Base-by-base conservation (phyloP, 2,888 invertebrate species). In the Eupithecia dodoneata region DNA sequence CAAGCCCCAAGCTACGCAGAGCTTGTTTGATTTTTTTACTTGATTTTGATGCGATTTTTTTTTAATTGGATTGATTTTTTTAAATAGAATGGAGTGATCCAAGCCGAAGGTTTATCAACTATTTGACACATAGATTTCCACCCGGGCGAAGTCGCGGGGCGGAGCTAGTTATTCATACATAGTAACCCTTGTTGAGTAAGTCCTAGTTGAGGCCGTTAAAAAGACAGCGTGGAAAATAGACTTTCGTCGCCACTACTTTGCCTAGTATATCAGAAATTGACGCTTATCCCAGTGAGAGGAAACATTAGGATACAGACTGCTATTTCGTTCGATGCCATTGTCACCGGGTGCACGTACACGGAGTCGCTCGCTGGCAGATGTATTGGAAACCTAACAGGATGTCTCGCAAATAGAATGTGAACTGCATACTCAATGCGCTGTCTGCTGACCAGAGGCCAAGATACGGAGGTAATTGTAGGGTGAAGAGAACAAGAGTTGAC, bases 311-410 rank as follows among this genome's bases (percentile, higher is more conserved):
- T 30, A 63, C 10, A 30, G 63, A 63, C 63, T 63, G 30, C 18
- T 63, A 63, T 63, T 69, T 44, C 15, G 44, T 15, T 66, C 42
- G 0, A n/a, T 44, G 67, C 71, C 69, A 89, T 90, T 91, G 89
- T 87, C 83, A 88, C 86, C 84, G 84, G 86, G 84, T 76, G 85
- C 92, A 92, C 92, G 92, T 92, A 88, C 30, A 30, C 83, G 79
- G 85, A 88, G 88, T 89, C 91, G 85, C 83, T 86, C 86, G 82
- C 86, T 85, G 89, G 85, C 93, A 93, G 93, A 94, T 94, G 94
- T 93, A 94, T 94, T 92, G 94, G 94, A 94, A 93, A 94, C 91
- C 94, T 92, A 94, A 94, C 94, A 93, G 92, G 92, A 93, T 92
- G 92, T 93, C 93, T 92, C 89, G 90, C 92, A 93, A 94, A 93